Percentiles rank a stretch among this genome's conserved stretches.
These are phyloP conservation scores for Tautogolabrus adspersus DNA, from an alignment of 2,113 vertebrate genomes.

Conservation along the genomic window DNA sequence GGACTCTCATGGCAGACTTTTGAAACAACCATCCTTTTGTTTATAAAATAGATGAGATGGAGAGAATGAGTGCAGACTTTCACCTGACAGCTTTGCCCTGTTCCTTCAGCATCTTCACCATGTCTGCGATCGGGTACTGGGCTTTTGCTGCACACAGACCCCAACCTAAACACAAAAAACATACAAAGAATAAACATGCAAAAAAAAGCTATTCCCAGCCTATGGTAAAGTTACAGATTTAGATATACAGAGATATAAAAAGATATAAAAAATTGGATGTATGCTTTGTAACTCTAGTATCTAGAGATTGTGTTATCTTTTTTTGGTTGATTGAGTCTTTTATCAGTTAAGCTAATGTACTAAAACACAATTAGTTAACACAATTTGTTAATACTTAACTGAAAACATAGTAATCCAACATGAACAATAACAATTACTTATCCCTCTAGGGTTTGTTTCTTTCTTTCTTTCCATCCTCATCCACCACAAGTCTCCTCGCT, in stretches of 20 bases:
- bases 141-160: conserved; percentile 88
- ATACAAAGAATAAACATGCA: neutral
- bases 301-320: neutral
- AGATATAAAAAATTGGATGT: neutral
- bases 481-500: conserved; percentile 53
- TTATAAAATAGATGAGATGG: neutral
- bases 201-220: neutral
- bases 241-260: too few relatives aligned
- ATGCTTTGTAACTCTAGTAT: neutral
- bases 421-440: conserved; percentile 34
- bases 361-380: neutral
- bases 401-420: conserved; percentile 11
- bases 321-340: neutral
- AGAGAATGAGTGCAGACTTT: neutral
- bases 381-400: conserved; percentile 27
- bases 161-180: conserved; percentile 77
- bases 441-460: neutral
- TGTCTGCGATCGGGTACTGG: conserved; percentile 87
- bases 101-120: conserved; percentile 87
- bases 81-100: conserved; percentile 84
- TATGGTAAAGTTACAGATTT: neutral
- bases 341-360: neutral
- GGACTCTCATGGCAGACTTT: too few relatives aligned
- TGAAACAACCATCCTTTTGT: neutral
- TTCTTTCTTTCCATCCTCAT: conserved; percentile 4